Base-by-base conservation (phyloP, 2,113 vertebrate species). In the Otolemur garnettii region DNA sequence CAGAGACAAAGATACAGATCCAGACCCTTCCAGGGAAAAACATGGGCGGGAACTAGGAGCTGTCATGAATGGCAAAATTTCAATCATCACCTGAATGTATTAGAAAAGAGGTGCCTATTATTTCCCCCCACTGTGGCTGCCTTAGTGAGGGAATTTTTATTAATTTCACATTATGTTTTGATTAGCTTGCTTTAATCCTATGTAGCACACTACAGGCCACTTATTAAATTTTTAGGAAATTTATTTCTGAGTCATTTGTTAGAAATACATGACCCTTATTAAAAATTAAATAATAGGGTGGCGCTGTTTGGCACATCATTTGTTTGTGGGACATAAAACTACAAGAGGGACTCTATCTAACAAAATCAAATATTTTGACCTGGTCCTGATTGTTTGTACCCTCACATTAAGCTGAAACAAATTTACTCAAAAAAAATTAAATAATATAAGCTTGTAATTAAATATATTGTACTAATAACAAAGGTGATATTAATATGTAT, bases 381-480 rank as follows among this genome's bases (percentile, higher is more conserved):
- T 50, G 45, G 45, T 50, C 45, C 45, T 50, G 45, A 2, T 50
- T 50, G 45, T 8, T 50, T 50, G 45, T 50, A 50, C 45, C 45
- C 45, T 50, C 45, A 50, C 45, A 50, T 50, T 50, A 50, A 50
- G 8, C 45, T 50, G 45, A 50, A 50, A 50, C 45, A 50, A 50
- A 50, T 50, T 50, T 50, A 50, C 10, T 50, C 45, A 50, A 50
- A 50, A 50, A 77, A 97, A 60, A 75, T 84, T 66, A 82, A 86
- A 42, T 81, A 30, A 72, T 42, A 82, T 55, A 87, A 66, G 69
- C 9, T 96, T 92, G 55, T 11, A 78, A 71, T 89, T 64, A 78
- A 89, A 74, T 57, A 68, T 69, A 42, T 85, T 81, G 18, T n/a
- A 83, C 83, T 62, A 53, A 82, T 93, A 93, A 68, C 24, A 88